Conservation (phyloP, 2,888 invertebrate genomes). For the Panopea generosa region DNA sequence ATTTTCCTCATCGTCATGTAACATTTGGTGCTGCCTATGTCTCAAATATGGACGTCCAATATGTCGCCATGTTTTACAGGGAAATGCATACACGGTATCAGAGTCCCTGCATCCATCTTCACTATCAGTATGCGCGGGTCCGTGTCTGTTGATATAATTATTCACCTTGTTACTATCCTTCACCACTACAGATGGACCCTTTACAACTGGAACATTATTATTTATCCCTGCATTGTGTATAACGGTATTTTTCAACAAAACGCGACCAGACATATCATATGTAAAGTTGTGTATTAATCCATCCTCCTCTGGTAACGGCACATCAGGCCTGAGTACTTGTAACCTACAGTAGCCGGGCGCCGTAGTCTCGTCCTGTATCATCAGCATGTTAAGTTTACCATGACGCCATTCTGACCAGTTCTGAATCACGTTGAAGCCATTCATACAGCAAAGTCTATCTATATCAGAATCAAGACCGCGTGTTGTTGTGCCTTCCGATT, state of each 20-base stretch:
- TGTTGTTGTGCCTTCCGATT: slow-evolving; percentile 27
- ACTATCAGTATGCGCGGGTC: neutral
- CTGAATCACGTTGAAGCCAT: slow-evolving; percentile 11
- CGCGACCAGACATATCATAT: neutral
- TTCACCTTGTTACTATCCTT: too few relatives aligned
- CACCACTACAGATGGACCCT: too few relatives aligned
- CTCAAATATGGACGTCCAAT: neutral
- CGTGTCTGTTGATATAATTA: neutral
- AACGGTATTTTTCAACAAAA: neutral
- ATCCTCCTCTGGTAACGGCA: neutral
- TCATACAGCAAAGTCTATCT: neutral
- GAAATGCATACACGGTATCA: neutral
- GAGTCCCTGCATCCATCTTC: neutral
- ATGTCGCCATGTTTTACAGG: slow-evolving; percentile 9
- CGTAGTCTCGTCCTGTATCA: slow-evolving; percentile 18
- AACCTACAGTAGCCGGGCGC: slow-evolving; percentile 7
- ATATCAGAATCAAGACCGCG: slow-evolving; percentile 16
- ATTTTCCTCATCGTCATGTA: neutral
- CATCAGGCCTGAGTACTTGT: slow-evolving; percentile 5
- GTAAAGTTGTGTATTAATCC: neutral
- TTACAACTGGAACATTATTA: too few relatives aligned
- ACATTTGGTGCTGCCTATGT: neutral
- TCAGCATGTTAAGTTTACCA: slow-evolving; percentile 15
- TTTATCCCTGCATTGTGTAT: neutral
- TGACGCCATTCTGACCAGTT: slow-evolving; percentile 10